A percentile compares a stretch with the other conserved stretches of the same genome.
These are phyloP conservation scores for Syrrhaptes paradoxus DNA, from an alignment of 2,113 vertebrate genomes.

Conservation along the genomic window DNA sequence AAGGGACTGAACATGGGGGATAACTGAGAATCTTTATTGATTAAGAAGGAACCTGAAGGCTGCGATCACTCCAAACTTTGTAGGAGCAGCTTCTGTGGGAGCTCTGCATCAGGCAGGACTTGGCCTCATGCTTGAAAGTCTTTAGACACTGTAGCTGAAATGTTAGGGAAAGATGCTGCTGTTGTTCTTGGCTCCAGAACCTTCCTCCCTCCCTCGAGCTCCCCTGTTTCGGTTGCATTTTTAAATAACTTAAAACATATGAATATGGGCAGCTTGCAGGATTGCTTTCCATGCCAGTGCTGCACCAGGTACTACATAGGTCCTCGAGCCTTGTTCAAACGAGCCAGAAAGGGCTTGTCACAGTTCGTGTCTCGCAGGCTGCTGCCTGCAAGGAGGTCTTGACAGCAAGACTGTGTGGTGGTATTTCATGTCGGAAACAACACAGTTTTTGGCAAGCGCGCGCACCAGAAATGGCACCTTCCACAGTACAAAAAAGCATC, in stretches of 20 bases:
- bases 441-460: slow-evolving; percentile 1
- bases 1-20: neutral
- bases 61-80: neutral
- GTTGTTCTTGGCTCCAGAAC: slow-evolving; percentile 73
- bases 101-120: neutral
- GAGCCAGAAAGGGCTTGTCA: neutral
- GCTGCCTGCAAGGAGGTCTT: neutral
- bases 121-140: neutral
- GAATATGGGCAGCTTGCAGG: slow-evolving; percentile 25
- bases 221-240: neutral
- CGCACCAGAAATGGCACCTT: slow-evolving; percentile 23
- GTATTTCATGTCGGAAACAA: neutral
- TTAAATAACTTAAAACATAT: slow-evolving; percentile 23
- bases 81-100: neutral
- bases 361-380: neutral
- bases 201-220: neutral
- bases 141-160: neutral
- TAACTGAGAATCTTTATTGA: neutral
- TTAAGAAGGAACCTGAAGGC: neutral
- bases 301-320: neutral
- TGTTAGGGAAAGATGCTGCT: slow-evolving; percentile 30
- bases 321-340: neutral
- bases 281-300: neutral
- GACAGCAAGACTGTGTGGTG: neutral
- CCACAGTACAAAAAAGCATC: neutral